These are phyloP conservation scores for Harpagoxenus sublaevis DNA, from an alignment of 2,888 invertebrate species.

Conservation along the genomic window DNA sequence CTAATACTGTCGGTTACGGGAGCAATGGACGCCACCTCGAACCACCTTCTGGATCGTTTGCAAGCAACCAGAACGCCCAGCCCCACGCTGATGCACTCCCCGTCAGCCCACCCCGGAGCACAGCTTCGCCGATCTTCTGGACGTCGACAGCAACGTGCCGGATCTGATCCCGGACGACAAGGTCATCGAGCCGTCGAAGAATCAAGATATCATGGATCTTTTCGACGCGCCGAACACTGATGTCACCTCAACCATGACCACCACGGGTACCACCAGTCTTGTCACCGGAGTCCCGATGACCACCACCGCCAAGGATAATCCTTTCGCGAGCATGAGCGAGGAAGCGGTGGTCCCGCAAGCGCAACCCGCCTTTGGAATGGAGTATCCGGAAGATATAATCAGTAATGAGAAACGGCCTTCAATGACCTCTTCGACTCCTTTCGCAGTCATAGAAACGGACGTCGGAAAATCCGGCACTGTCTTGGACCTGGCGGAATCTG, in stretches of 20 bases:
- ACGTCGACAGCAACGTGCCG: conserved; percentile 87
- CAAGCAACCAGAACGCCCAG: conserved; percentile 95
- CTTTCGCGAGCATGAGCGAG: conserved; percentile 74
- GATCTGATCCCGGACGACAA: conserved; percentile 84
- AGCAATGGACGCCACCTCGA: conserved; percentile 95
- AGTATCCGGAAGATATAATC: conserved; percentile 65
- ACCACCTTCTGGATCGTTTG: conserved; percentile 93
- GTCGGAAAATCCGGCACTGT: conserved; percentile 17
- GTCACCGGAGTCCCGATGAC: conserved; percentile 69
- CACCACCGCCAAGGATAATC: conserved; percentile 74
- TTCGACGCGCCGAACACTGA: conserved; percentile 82
- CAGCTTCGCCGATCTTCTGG: conserved; percentile 89
- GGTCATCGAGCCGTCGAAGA: conserved; percentile 47
- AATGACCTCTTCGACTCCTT: conserved; percentile 62
- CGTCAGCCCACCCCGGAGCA: conserved; percentile 94
- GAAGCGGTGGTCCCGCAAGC: conserved; percentile 51
- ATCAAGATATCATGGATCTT: conserved; percentile 82
- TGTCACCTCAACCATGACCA: conserved; percentile 67
- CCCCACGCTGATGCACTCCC: conserved; percentile 95
- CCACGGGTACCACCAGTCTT: conserved; percentile 69
- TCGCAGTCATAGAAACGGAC: conserved; percentile 45
- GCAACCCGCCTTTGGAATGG: conserved; percentile 57
- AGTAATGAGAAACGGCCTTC: conserved; percentile 75
- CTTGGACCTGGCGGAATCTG: conserved; percentile 59
- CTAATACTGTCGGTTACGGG: conserved; percentile 95